phyloP scores from a whole-genome alignment of 2,888 invertebrate species.

The Caenorhabditis doughertyi region DNA sequence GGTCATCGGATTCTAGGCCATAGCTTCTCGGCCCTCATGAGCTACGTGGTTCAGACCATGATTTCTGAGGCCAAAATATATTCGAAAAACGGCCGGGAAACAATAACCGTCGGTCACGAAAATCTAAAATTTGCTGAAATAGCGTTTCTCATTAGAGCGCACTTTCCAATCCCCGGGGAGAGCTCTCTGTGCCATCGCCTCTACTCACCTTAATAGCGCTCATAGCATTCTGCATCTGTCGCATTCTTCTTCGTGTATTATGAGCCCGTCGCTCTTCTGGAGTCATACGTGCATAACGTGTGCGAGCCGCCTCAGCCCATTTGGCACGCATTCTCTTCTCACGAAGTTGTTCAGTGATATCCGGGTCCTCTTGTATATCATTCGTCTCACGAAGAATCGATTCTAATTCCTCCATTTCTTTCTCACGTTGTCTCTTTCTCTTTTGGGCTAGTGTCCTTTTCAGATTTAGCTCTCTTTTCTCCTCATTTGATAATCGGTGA shows the following conservation, averaged over 20 bases:
- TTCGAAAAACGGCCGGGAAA: too few relatives aligned
- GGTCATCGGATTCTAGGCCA: too few relatives aligned
- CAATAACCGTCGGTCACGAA: too few relatives aligned
- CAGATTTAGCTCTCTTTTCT: slow-evolving; percentile 81
- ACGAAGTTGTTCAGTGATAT: slow-evolving; percentile 81
- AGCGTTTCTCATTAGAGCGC: too few relatives aligned
- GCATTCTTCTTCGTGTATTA: slow-evolving; percentile 79
- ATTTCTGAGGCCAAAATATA: too few relatives aligned
- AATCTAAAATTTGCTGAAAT: too few relatives aligned
- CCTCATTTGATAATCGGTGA: slow-evolving; percentile 79
- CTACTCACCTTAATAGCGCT: slow-evolving; percentile 72
- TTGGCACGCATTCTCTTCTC: slow-evolving; percentile 82
- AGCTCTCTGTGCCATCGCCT: too few relatives aligned
- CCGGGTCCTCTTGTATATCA: slow-evolving; percentile 82
- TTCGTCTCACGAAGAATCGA: slow-evolving; percentile 79
- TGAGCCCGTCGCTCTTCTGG: slow-evolving; percentile 79
- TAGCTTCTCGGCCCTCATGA: too few relatives aligned
- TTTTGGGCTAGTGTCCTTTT: slow-evolving; percentile 82
- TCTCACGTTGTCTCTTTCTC: slow-evolving; percentile 81
- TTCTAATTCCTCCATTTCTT: slow-evolving; percentile 81
- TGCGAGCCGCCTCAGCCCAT: slow-evolving; percentile 82
- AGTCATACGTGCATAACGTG: slow-evolving; percentile 76
- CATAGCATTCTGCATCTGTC: slow-evolving; percentile 79
- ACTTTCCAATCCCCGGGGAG: too few relatives aligned
- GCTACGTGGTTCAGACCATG: too few relatives aligned